Base-by-base conservation (phyloP, 2,888 invertebrate genomes). In the Villa cingulata region DNA sequence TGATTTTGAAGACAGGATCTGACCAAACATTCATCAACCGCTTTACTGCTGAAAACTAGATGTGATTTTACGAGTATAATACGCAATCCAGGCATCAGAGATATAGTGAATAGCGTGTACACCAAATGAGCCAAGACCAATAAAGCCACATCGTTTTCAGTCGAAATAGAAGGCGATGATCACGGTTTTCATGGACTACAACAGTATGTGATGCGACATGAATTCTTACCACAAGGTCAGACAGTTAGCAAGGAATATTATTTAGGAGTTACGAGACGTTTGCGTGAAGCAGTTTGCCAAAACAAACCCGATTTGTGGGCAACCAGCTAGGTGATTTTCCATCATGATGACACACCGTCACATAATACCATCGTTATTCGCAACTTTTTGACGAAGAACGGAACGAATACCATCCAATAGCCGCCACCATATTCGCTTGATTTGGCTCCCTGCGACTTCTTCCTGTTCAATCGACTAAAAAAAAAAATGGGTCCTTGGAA, bases 31-130 rank as follows among this genome's bases (percentile, higher is more conserved):
- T 52, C 39, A 50, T 53, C 18, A 47, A 47, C 46, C 41, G 53
- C 27, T 49, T 52, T 42, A 51, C 53, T 47, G 56, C 54, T 51
- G 54, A 52, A 47, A 54, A 56, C 50, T 55, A 54, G 47, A 56
- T 51, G 47, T 57, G 53, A 51, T 37, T 46, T 43, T 46, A 43
- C 38, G 36, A 42, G 46, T 48, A 45, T 23, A 34, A 41, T 45
- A 41, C 27, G 32, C 43, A 50, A 54, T 51, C 50, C 43, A 53
- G 47, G 40, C 48, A 40, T 37, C 49, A 53, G 49, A 46, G 48
- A 20, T n/a, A n/a, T n/a, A 51, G 48, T 19, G 48, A 52, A 53
- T 52, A 32, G 48, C 45, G 45, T 43, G 37, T 27, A n/a, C n/a
- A 46, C 37, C 46, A 36, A 43, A 50, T 43, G 46, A 49, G 48